These are phyloP conservation scores for Potamilus streckersoni DNA, from an alignment of 1,140 invertebrate genomes.

Conservation along the genomic window DNA sequence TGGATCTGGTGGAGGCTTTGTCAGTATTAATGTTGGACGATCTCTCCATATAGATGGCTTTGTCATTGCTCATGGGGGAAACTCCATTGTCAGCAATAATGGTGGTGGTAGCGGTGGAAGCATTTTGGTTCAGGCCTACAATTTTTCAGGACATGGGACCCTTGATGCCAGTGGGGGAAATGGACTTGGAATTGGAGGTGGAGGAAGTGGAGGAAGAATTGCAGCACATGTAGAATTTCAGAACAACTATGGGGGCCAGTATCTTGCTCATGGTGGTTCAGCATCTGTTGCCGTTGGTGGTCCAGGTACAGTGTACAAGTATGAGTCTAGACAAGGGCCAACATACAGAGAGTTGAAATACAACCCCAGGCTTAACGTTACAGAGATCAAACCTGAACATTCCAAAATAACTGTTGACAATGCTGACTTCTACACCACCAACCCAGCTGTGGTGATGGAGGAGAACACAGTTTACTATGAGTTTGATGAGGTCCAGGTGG, in stretches of 20 bases:
- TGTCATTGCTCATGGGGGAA: conserved; percentile 37
- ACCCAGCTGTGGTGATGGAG: conserved; percentile 56
- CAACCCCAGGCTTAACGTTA: conserved; percentile 47
- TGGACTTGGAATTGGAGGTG: conserved; percentile 36
- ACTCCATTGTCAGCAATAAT: conserved; percentile 20
- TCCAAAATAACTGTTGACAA: conserved; percentile 52
- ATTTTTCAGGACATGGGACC: conserved; percentile 50
- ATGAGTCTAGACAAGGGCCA: conserved; percentile 52
- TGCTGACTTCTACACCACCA: conserved; percentile 38
- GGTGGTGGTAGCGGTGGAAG: conserved; percentile 55
- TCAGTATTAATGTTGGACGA: conserved; percentile 47
- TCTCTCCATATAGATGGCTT: conserved; percentile 47
- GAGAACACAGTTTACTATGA: conserved; percentile 48
- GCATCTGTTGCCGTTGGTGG: conserved; percentile 33
- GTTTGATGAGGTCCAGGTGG: conserved; percentile 57
- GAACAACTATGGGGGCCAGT: conserved; percentile 48
- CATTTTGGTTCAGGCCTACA: conserved; percentile 50
- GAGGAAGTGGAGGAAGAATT: conserved; percentile 55
- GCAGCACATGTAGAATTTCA: conserved; percentile 46
- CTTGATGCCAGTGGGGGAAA: conserved; percentile 50
- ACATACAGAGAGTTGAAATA: conserved; percentile 58
- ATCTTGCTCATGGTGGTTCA: conserved; percentile 41
- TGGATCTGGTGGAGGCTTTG: conserved; percentile 50
- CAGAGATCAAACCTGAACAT: conserved; percentile 51
- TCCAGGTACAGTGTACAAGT: conserved; percentile 57